Evolutionary conservation across 2,888 invertebrate genomes (phyloP).

Genomic region (Dynastes grantii): DNA sequence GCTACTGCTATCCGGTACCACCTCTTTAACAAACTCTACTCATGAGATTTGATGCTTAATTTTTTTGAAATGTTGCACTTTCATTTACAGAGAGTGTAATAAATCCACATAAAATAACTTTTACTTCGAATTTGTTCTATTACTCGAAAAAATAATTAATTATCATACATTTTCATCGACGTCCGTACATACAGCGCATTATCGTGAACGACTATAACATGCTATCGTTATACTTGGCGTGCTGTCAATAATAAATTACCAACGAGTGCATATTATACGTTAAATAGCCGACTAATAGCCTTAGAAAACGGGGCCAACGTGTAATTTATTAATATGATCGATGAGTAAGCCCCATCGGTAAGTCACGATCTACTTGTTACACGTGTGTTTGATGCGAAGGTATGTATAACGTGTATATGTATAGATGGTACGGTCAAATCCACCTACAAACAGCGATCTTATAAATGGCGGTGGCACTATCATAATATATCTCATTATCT

Average conservation of each 20-base stretch:
- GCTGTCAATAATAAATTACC: slow-evolving; percentile 17
- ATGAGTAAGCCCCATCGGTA: slow-evolving; percentile 8
- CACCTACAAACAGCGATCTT: slow-evolving; percentile 12
- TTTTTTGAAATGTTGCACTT: no score
- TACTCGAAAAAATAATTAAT: no score
- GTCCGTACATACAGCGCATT: no score
- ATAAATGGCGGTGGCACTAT: slow-evolving; percentile 44
- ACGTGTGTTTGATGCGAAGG: not conserved
- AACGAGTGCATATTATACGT: slow-evolving; percentile 13
- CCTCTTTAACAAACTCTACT: no score
- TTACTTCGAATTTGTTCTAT: no score
- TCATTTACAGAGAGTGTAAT: no score
- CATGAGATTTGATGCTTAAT: no score
- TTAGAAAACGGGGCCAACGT: not conserved
- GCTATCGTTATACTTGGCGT: not conserved
- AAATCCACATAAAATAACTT: no score
- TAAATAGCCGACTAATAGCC: slow-evolving; percentile 4
- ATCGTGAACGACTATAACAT: no score
- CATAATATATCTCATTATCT: slow-evolving; percentile 47
- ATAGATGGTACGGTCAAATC: not conserved
- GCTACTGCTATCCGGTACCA: no score
- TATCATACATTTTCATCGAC: no score
- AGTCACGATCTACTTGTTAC: slow-evolving; percentile 9
- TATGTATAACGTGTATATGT: not conserved
- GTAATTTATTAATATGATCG: slow-evolving; percentile 11